Evolutionary conservation across 2,888 invertebrate genomes (phyloP).

Genomic region (Lycocerus yunnanus): DNA sequence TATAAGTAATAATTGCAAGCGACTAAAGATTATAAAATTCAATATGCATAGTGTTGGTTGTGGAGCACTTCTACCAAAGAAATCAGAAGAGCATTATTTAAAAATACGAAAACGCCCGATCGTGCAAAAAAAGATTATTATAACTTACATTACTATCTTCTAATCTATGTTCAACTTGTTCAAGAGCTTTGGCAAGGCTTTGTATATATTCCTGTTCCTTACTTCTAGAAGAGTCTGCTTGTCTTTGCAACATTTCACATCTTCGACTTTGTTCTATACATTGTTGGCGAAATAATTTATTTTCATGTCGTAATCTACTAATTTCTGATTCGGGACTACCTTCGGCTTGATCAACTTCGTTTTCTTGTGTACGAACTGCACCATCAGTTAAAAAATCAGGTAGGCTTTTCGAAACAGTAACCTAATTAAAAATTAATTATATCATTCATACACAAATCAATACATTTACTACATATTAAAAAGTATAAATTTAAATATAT

Average conservation of each 20-base stretch:
- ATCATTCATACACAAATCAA: too few species aligned
- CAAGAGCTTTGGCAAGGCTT: constrained; percentile 61
- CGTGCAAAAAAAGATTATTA: too few species aligned
- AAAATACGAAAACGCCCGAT: too few species aligned
- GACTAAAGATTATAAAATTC: too few species aligned
- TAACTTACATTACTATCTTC: constrained; percentile 61
- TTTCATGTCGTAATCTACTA: constrained; percentile 61
- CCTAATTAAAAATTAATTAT: too few species aligned
- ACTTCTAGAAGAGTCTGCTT: constrained; percentile 59
- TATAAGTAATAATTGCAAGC: too few species aligned
- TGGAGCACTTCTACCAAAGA: too few species aligned
- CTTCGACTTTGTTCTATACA: constrained; percentile 60
- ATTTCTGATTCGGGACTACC: constrained; percentile 51
- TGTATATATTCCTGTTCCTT: constrained; percentile 61
- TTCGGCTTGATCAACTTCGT: constrained; percentile 38
- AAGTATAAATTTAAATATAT: too few species aligned
- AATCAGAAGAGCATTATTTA: too few species aligned
- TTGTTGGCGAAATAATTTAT: constrained; percentile 61
- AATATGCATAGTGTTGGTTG: too few species aligned
- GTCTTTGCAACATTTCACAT: constrained; percentile 60
- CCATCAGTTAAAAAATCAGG: constrained; percentile 77
- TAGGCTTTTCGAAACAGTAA: constrained; percentile 61
- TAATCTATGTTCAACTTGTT: constrained; percentile 63
- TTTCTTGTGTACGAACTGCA: constrained; percentile 58
- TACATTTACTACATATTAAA: too few species aligned